phyloP scores from a whole-genome alignment of 1,140 invertebrate species.

The Cepaea nemoralis region DNA sequence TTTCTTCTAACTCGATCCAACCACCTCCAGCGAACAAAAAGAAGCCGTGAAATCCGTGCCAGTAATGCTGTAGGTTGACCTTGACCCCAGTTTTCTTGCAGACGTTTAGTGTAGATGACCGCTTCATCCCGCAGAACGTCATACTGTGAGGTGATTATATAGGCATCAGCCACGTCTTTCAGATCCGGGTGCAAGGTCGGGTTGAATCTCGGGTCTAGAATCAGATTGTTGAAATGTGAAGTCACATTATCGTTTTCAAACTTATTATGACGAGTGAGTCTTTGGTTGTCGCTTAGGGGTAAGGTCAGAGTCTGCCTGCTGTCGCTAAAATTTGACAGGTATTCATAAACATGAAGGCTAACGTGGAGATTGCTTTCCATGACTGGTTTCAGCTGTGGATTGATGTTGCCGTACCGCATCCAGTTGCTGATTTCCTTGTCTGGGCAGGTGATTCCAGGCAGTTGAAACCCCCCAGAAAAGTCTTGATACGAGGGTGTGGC shows the following conservation, averaged over 20 bases:
- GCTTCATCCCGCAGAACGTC: constrained; percentile 65
- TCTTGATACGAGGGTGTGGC: constrained; percentile 66
- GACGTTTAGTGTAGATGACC: constrained; percentile 61
- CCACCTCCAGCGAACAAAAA: constrained; percentile 60
- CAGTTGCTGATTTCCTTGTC: constrained; percentile 55
- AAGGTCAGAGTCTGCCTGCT: constrained; percentile 50
- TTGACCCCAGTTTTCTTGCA: constrained; percentile 52
- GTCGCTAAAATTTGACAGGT: constrained; percentile 47
- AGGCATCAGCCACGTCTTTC: constrained; percentile 53
- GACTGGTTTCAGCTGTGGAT: constrained; percentile 29
- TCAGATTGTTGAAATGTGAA: constrained; percentile 40
- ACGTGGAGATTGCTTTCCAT: constrained; percentile 58
- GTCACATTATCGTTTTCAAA: constrained; percentile 34
- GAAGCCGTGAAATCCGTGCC: constrained; percentile 61
- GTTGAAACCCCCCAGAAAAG: constrained; percentile 42
- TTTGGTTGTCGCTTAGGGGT: constrained; percentile 49
- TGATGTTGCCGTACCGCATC: constrained; percentile 53
- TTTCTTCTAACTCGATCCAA: constrained; percentile 52
- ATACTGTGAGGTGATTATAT: constrained; percentile 65
- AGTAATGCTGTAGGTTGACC: constrained; percentile 61
- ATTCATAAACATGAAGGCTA: constrained; percentile 31
- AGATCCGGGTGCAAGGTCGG: constrained; percentile 54
- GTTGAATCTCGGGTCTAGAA: constrained; percentile 52
- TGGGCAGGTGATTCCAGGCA: constrained; percentile 58
- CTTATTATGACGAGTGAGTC: constrained; percentile 35